A percentile compares a stretch with the other conserved stretches of the same genome.
These are phyloP conservation scores for Callocephalon fimbriatum DNA, from an alignment of 2,113 vertebrate genomes.

Conservation along the genomic window DNA sequence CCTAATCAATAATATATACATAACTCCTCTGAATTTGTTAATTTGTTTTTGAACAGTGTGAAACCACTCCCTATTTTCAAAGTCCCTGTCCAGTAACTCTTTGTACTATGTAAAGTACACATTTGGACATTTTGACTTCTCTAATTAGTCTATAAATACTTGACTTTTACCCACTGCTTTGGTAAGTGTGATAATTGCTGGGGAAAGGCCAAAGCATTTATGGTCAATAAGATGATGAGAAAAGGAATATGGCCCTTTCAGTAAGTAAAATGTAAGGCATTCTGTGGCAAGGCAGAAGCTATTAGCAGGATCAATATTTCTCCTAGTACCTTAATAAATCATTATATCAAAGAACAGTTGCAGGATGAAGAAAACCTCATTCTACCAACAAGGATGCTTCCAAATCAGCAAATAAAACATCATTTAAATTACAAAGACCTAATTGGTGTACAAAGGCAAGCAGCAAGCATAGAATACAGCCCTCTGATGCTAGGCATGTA, in stretches of 20 bases:
- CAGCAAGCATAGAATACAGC: constrained; percentile 49
- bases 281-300: constrained; percentile 79
- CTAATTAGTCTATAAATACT: constrained; percentile 80
- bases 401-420: constrained; percentile 74
- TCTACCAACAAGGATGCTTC: constrained; percentile 63
- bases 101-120: constrained; percentile 12
- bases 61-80: constrained; percentile 9
- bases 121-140: constrained; percentile 65
- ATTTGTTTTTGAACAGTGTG: background rate
- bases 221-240: constrained; percentile 80
- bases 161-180: constrained; percentile 74
- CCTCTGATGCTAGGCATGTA: constrained; percentile 55
- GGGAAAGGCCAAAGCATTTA: constrained; percentile 80
- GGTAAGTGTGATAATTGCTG: constrained; percentile 76
- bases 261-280: constrained; percentile 81
- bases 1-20: background rate
- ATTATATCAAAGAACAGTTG: constrained; percentile 80
- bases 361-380: constrained; percentile 73
- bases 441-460: constrained; percentile 74
- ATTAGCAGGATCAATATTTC: constrained; percentile 85
- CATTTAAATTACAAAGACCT: constrained; percentile 77
- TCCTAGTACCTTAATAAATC: constrained; percentile 83
- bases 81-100: background rate
- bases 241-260: constrained; percentile 77
- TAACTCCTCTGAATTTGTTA: background rate